Base-by-base conservation (phyloP, 1,140 invertebrate species). In the Ceratoteleas bidentatus region DNA sequence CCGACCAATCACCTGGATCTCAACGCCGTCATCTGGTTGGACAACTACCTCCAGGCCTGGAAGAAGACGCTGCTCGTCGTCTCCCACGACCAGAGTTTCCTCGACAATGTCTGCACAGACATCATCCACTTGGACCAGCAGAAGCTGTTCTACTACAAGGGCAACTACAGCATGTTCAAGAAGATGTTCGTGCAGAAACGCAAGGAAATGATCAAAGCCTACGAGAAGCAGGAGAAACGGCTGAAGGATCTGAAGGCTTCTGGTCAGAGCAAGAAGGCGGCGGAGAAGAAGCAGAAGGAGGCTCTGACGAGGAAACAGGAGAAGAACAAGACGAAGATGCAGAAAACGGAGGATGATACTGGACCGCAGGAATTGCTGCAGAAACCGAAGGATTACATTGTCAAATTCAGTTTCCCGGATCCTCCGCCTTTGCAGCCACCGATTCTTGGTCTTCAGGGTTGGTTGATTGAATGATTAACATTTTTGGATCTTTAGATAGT, bases 71-170 rank as follows among this genome's bases (percentile, higher is more conserved):
- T 99, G 2, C 88, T 99, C 3, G 96, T 99, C 68, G 98, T 99
- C 9, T 99, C 98, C 85, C 99, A 99, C 93, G 98, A 99, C 93
- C 98, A 99, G 90, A 98, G 97, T 87, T 99, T 99, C 92, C 95
- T 99, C 65, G 98, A 99, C 88, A 99, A 99, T 88, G 98, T 99
- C 3, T 99, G 98, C 89, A 99, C 99, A 78, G 99, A 99, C 92
- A 97, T 99, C 50, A 98, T 99, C 73, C 98, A 99, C 91, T 92
- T 99, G 61, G 98, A 99, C 88, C 95, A 96, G 76, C 95, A 97
- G 84, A 99, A 99, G 89, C 91, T 99, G 7, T 97, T 95, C 87
- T 99, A 99, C 89, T 99, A 99, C 88, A 97, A 98, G 90, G 99
- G 99, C 80, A 99, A 99, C 92, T 99, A 99, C 88, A 97, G 96